phyloP scores from a whole-genome alignment of 2,888 invertebrate genomes.

The Opisthograptis luteolata region DNA sequence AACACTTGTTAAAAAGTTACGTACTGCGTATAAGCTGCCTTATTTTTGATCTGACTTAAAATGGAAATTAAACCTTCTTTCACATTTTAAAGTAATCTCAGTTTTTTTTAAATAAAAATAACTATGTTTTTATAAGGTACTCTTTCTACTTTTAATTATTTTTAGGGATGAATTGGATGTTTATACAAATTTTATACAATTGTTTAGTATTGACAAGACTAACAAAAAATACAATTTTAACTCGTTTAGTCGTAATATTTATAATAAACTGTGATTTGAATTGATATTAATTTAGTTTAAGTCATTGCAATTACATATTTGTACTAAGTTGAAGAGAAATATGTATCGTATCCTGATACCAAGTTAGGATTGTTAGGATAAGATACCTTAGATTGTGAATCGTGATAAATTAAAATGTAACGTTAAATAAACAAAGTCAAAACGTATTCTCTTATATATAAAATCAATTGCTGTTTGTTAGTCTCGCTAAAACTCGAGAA shows the following conservation, averaged over 20 bases:
- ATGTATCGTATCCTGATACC: too few species aligned
- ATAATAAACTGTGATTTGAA: conserved; percentile 50
- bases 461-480: too few species aligned
- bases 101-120: neutral
- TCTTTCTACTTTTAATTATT: neutral
- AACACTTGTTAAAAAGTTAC: too few species aligned
- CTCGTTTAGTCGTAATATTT: conserved; percentile 33
- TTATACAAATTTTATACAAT: conserved; percentile 30
- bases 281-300: conserved; percentile 39
- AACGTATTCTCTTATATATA: too few species aligned
- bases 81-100: neutral
- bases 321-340: too few species aligned
- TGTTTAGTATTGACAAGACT: neutral
- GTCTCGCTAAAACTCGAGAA: too few species aligned
- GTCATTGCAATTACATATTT: conserved; percentile 25
- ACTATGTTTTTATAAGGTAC: neutral
- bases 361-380: too few species aligned
- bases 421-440: too few species aligned
- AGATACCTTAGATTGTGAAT: too few species aligned
- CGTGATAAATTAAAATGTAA: too few species aligned
- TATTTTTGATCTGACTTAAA: too few species aligned
- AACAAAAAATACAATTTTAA: neutral
- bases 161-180: conserved; percentile 3
- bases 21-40: too few species aligned
- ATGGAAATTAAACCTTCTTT: neutral